These are phyloP conservation scores for Eupithecia vulgata DNA, from an alignment of 2,888 invertebrate genomes.

Conservation along the genomic window DNA sequence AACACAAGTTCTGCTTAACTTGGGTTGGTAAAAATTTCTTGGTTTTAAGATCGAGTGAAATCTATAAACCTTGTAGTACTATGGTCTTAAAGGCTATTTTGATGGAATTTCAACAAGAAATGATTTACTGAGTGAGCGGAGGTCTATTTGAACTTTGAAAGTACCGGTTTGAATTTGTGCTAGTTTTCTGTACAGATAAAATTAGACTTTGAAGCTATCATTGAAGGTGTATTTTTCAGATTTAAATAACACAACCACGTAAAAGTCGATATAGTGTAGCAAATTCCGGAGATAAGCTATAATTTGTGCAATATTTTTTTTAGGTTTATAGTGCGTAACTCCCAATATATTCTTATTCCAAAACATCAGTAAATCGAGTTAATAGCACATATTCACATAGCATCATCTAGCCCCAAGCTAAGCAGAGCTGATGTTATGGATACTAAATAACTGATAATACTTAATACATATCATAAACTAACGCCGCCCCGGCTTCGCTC, in stretches of 20 bases:
- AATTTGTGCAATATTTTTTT: neutral
- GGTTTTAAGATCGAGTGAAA: neutral
- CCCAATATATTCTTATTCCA: neutral
- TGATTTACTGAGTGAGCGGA: neutral
- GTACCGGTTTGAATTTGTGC: neutral
- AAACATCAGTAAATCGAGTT: neutral
- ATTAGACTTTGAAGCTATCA: neutral
- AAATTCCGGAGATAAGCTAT: neutral
- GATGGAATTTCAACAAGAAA: neutral
- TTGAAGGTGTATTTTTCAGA: neutral
- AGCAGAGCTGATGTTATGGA: no score
- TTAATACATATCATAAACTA: no score
- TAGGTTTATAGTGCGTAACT: no score
- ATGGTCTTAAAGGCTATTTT: constrained; percentile 1
- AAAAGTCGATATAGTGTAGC: neutral
- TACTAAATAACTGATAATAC: no score
- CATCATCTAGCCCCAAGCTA: no score
- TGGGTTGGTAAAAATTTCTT: no score
- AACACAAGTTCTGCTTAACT: no score
- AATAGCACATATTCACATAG: no score
- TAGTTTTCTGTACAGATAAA: neutral
- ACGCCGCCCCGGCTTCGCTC: no score
- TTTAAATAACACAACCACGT: neutral
- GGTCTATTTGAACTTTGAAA: neutral
- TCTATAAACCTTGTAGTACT: neutral